These are phyloP conservation scores for Rambutsinella grinnellia DNA, from an alignment of 2,888 invertebrate species.

Conservation along the genomic window DNA sequence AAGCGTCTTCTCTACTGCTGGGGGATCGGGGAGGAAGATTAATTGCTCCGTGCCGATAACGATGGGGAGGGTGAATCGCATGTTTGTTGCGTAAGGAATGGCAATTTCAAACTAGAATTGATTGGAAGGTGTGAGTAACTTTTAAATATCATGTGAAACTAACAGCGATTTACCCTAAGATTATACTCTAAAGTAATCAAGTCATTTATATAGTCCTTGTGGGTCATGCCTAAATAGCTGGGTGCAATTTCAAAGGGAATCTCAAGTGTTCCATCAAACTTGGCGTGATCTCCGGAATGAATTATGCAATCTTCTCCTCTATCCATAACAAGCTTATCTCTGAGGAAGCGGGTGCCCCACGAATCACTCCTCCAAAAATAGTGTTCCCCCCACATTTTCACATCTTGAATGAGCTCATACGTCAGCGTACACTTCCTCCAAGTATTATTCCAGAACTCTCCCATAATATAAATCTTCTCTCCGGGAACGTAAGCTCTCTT, in stretches of 20 bases:
- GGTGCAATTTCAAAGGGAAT: constrained; percentile 9
- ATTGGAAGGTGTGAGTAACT: not conserved
- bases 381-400: constrained; percentile 2
- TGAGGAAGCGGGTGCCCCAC: not conserved
- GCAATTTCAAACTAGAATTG: not conserved
- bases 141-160: not conserved
- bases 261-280: not conserved
- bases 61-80: not conserved
- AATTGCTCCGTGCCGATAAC: constrained; percentile 16
- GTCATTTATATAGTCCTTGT: constrained; percentile 1
- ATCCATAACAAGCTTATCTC: constrained; percentile 9
- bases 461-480: constrained; percentile 2
- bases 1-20: not conserved
- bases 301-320: not conserved
- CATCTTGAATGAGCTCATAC: not conserved
- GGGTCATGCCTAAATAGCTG: constrained; percentile 13
- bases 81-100: constrained; percentile 3
- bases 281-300: not conserved
- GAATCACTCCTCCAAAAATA: constrained; percentile 10
- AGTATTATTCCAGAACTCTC: not conserved
- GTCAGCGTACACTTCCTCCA: not conserved
- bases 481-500: constrained; percentile 6
- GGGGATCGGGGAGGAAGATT: not conserved
- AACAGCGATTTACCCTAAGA: constrained; percentile 5
- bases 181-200: constrained; percentile 8